phyloP scores from a whole-genome alignment of 2,888 invertebrate genomes.

The Rapana venosa region DNA sequence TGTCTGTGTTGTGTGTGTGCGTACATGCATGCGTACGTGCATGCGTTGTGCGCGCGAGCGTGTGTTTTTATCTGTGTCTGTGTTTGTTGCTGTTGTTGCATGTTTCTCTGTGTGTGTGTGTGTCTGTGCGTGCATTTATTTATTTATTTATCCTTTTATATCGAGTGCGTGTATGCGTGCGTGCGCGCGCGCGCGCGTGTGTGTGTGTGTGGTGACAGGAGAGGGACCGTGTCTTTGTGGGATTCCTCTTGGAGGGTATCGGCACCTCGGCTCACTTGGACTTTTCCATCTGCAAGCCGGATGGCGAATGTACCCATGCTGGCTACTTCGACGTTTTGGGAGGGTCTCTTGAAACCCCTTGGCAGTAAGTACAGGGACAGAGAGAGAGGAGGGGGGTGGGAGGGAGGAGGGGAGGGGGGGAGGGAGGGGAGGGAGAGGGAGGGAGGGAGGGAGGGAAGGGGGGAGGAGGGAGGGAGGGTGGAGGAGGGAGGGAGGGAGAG shows the following conservation, averaged over 20 bases:
- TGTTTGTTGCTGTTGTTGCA: background rate
- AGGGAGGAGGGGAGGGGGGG: too few species aligned
- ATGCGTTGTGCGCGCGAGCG: background rate
- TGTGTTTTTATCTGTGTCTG: too few species aligned
- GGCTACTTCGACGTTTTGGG: conserved; percentile 54
- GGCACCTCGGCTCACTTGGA: conserved; percentile 50
- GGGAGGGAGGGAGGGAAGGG: background rate
- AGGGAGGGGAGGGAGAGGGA: background rate
- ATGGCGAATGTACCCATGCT: conserved; percentile 44
- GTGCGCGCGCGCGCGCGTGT: conserved; percentile 22
- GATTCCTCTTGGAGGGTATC: conserved; percentile 55
- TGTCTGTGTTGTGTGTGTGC: background rate
- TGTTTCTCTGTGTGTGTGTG: background rate
- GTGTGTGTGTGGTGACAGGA: conserved; percentile 33
- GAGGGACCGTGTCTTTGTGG: conserved; percentile 54
- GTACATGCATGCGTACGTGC: conserved; percentile 9
- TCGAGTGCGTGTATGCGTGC: background rate
- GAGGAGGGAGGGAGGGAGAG: background rate
- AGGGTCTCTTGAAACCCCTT: conserved; percentile 54
- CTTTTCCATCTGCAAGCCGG: conserved; percentile 46
- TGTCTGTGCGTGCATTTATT: background rate
- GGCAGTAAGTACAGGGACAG: conserved; percentile 40
- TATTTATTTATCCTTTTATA: too few species aligned
- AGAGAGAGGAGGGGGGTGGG: background rate
- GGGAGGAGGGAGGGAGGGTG: background rate